Evolutionary conservation across 2,113 vertebrate species (phyloP).

Genomic region (Propithecus coquereli): DNA sequence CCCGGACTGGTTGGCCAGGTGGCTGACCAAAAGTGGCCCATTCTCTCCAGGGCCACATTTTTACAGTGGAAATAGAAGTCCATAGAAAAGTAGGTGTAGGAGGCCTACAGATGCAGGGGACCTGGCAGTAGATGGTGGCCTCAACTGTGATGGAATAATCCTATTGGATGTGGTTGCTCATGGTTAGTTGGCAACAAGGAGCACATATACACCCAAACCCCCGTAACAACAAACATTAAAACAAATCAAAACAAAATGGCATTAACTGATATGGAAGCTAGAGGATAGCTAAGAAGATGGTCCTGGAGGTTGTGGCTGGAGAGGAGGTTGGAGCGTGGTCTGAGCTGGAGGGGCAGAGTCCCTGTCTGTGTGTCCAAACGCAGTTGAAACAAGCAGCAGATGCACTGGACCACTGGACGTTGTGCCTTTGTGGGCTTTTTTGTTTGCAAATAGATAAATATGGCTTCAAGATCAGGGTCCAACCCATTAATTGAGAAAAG

Average conservation of each 20-base stretch:
- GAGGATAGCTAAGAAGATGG: neutral
- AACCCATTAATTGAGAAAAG: neutral
- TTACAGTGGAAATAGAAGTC: conserved; percentile 83
- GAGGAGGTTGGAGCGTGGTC: neutral
- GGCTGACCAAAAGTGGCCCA: conserved; percentile 80
- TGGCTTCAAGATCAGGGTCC: neutral
- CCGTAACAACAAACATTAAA: neutral
- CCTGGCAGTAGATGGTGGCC: conserved; percentile 23
- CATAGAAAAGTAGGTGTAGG: conserved; percentile 35
- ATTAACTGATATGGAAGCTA: neutral
- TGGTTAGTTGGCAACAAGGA: neutral
- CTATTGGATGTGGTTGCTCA: conserved; percentile 46
- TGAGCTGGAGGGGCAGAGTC: neutral
- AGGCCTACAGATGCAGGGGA: conserved; percentile 6
- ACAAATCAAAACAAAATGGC: neutral
- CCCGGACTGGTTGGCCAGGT: conserved; percentile 26
- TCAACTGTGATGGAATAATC: conserved; percentile 51
- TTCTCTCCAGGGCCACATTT: conserved; percentile 82
- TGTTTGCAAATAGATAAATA: neutral
- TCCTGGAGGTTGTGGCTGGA: neutral
- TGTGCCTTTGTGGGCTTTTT: neutral
- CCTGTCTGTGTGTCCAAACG: neutral
- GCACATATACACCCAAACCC: neutral
- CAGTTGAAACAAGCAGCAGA: conserved; percentile 36
- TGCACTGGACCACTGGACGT: accelerated